A percentile compares a stretch with the other conserved stretches of the same genome.
Conservation (phyloP, 1,140 invertebrate species). For the Metopolophium dirhodum region DNA sequence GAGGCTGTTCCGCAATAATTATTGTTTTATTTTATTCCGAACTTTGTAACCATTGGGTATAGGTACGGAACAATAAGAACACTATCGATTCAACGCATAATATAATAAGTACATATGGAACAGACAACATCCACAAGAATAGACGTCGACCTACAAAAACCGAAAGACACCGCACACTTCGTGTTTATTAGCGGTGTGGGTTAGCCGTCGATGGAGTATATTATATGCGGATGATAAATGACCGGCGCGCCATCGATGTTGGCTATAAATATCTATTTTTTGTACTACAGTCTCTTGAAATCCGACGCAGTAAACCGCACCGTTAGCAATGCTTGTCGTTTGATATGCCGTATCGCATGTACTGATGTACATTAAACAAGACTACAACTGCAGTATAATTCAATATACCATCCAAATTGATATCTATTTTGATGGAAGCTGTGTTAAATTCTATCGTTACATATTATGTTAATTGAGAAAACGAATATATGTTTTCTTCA, state of each 20-base stretch:
- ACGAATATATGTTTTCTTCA: background rate
- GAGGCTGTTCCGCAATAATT: background rate
- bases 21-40: background rate
- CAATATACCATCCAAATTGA: background rate
- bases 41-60: background rate
- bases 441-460: background rate
- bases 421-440: background rate
- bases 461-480: background rate
- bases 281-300: background rate
- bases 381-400: background rate
- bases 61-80: background rate
- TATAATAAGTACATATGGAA: background rate
- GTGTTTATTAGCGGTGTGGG: background rate
- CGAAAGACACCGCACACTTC: background rate
- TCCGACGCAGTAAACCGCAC: background rate
- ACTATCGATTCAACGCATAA: background rate
- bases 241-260: background rate
- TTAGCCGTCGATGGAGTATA: background rate
- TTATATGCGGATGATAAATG: background rate
- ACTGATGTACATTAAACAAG: no score
- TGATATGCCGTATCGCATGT: background rate
- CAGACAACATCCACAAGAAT: background rate
- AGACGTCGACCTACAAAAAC: background rate
- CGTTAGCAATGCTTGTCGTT: background rate
- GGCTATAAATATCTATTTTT: conserved; percentile 3